A percentile compares a stretch with the other conserved stretches of the same genome.
phyloP scores from a whole-genome alignment of 2,113 vertebrate genomes.

The Colius striatus region DNA sequence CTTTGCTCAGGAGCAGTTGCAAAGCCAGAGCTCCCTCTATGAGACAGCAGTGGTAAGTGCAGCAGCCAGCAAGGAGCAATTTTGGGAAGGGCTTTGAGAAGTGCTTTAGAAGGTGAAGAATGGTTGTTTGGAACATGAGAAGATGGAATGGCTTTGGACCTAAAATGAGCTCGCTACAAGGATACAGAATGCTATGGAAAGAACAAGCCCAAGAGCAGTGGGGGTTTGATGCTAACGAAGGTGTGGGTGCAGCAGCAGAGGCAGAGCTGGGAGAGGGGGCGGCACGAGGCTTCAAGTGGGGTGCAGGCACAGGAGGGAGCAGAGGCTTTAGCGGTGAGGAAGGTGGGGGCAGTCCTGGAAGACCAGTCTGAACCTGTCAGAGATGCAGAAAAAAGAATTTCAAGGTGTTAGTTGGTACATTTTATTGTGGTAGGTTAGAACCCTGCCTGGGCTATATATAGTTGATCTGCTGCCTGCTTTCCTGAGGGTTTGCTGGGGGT shows the following conservation, averaged over 20 bases:
- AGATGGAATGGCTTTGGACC: slow-evolving; percentile 25
- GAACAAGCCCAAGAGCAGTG: background rate
- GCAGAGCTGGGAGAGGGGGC: background rate
- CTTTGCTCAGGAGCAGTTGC: background rate
- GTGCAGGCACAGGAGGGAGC: background rate
- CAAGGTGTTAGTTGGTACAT: background rate
- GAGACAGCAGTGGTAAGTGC: background rate
- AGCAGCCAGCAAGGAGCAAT: background rate
- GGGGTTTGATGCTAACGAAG: background rate
- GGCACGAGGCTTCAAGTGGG: background rate
- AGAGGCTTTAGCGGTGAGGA: background rate
- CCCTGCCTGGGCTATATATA: background rate
- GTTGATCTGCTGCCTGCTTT: background rate
- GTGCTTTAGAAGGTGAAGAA: background rate
- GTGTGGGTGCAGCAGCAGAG: background rate
- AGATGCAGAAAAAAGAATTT: background rate
- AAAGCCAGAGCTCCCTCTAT: background rate
- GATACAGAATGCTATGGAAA: background rate
- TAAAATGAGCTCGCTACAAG: background rate
- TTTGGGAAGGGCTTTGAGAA: background rate
- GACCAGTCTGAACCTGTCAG: background rate
- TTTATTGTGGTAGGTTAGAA: background rate
- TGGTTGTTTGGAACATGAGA: background rate
- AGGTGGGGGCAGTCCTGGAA: background rate
- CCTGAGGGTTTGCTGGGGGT: background rate